Evolutionary conservation across 2,888 invertebrate genomes (phyloP).

Genomic region (Drosophila recens): DNA sequence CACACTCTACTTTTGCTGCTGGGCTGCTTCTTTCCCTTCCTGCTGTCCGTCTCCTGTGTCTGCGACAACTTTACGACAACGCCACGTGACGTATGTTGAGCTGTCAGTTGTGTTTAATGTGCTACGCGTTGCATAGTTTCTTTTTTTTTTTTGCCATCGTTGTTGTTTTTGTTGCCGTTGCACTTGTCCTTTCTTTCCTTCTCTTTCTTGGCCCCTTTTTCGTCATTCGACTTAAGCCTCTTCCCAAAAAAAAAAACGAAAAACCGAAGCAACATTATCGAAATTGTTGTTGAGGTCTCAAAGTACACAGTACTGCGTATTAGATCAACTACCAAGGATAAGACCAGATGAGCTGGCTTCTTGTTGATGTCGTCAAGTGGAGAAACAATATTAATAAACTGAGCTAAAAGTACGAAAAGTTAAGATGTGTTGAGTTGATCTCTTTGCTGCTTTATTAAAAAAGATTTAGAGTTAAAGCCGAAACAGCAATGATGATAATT

Average conservation of each 20-base stretch:
- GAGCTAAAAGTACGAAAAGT: slow-evolving; percentile 2
- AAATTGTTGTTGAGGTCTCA: slow-evolving; percentile 38
- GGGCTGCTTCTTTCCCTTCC: slow-evolving; percentile 23
- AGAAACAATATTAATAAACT: slow-evolving; percentile 11
- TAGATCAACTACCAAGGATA: slow-evolving; percentile 41
- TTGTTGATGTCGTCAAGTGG: slow-evolving; percentile 12
- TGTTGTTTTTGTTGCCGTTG: slow-evolving; percentile 16
- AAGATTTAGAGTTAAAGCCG: background rate
- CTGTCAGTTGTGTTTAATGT: slow-evolving; percentile 80
- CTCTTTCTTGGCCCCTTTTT: slow-evolving; percentile 16
- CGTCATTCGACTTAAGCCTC: slow-evolving; percentile 15
- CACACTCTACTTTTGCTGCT: slow-evolving; percentile 31
- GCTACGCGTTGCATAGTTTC: slow-evolving; percentile 55
- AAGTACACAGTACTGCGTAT: slow-evolving; percentile 18
- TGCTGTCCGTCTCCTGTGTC: slow-evolving; percentile 7
- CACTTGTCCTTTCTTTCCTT: slow-evolving; percentile 17
- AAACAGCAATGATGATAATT: background rate
- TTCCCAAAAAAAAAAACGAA: background rate
- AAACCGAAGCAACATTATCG: slow-evolving; percentile 37
- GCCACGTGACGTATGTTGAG: slow-evolving; percentile 76
- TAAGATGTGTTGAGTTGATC: background rate
- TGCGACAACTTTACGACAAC: slow-evolving; percentile 74
- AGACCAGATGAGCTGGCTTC: slow-evolving; percentile 27
- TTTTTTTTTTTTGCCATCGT: background rate
- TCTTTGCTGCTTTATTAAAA: background rate